Evolutionary conservation across 2,113 vertebrate species (phyloP), one percentile per base, ranked within the genome.

Genomic region (Clinocottus analis): DNA sequence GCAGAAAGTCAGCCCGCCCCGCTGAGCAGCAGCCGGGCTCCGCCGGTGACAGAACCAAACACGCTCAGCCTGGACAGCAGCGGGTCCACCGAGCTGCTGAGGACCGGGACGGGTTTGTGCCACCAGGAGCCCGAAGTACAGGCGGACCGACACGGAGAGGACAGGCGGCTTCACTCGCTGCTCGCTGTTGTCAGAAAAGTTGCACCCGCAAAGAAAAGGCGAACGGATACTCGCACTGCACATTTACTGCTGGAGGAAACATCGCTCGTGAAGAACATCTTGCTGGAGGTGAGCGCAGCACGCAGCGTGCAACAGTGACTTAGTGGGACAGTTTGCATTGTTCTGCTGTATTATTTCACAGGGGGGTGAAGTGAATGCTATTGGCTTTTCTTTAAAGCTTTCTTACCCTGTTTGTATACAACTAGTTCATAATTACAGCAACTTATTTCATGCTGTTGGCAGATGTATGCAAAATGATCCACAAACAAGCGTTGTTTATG

Each of bases 241-340:
- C 65, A 23, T n/a, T 45, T 3, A 62, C 12, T n/a, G 43, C 19
- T 64, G 73, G 16, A 53, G 73, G 83, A 77, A 64, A 72, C 51
- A 62, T 7, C 53, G n/a, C 35, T 17, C 2, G 72, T 35, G 29
- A 23, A 68, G 65, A 85, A 83, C 74, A 66, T 77, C 65, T 59
- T 49, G 83, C 33, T 60, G 39, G 41, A 90, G 86, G 91, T 92
- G 85, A 90, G 91, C 60, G 11, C n/a, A 75, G 29, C 51, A 35
- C 33, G 56, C 49, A 39, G 58, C 56, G 47, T 29, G 65, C 29
- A 71, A 76, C 82, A 60, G 72, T 29, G 81, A 80, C 61, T 68
- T 21, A 43, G 10, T 12, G 1, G 10, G 10, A n/a, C 25, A 49
- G 39, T 35, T 17, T 79, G 35, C 1, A 19, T 63, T 27, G 53